Base-by-base conservation (phyloP, 2,797 vertebrate genomes). In the Semaprochilodus insignis region DNA sequence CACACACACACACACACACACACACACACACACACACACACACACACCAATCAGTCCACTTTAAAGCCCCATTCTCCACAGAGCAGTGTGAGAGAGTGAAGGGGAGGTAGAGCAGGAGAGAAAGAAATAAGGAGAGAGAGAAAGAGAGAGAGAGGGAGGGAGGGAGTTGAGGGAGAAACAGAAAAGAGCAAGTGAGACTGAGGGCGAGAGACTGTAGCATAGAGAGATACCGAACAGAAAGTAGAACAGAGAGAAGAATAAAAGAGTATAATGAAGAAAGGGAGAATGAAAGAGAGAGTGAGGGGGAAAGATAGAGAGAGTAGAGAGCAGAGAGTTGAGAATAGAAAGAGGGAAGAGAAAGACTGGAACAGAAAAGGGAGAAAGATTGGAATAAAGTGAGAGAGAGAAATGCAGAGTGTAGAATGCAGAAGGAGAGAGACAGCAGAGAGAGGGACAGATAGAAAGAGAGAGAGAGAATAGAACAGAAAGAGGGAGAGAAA, bases 51-150 rank as follows among this genome's bases (percentile, higher is more conserved):
- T 77, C 44, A 65, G 25, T 25, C 60, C 21, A 54, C 23, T 34
- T 77, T 76, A 76, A 65, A 77, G 59, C 59, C 59, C 21, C 23
- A 62, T 62, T 62, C 11, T 62, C 59, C n/a, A 62, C 59, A 62
- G 59, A 23, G 59, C n/a, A 62, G 23, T n/a, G 7, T 11, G 59
- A 13, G 2, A 23, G 6, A 62, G 59, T 19, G 55, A 57, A 55
- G 54, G 17, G 15, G 17, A 19, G 17, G 55, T 10, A n/a, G 19
- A 57, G 55, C 2, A n/a, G n/a, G 54, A 59, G 21, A 21, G 57
- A 54, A 0, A 48, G 1, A 48, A 2, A 48, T 1, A 48, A 0
- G 2, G 5, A n/a, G 57, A 59, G 19, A 6, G 11, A 3, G 4
- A 15, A 40, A 81, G 71, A 44, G 59, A 40, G 25, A 31, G 19